phyloP scores from a whole-genome alignment of 1,140 invertebrate genomes.

The Plectrocnemia conspersa region DNA sequence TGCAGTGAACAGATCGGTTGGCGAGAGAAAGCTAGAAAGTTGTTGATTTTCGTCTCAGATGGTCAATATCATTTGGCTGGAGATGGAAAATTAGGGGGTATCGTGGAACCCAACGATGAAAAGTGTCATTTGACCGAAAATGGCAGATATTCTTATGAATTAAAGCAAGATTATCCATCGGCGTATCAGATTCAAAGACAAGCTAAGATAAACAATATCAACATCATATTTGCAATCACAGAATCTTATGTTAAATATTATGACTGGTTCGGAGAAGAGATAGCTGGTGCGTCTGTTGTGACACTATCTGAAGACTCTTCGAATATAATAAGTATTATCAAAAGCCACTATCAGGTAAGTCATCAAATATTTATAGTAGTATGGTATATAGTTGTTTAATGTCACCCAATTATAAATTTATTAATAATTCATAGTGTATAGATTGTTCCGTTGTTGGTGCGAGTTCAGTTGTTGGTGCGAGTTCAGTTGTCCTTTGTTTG shows the following conservation, averaged over 20 bases:
- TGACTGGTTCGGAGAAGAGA: conserved; percentile 55
- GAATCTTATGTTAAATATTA: conserved; percentile 61
- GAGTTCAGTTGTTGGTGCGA: too few species aligned
- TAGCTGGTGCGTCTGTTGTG: conserved; percentile 63
- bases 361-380: not conserved
- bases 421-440: too few species aligned
- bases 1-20: conserved; percentile 62
- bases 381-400: not conserved
- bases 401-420: too few species aligned
- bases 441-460: too few species aligned
- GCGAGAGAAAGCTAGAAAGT: conserved; percentile 56
- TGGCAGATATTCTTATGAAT: conserved; percentile 64
- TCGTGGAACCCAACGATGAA: conserved; percentile 81
- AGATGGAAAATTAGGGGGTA: conserved; percentile 71
- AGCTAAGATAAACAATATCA: conserved; percentile 72
- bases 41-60: conserved; percentile 61
- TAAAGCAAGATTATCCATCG: conserved; percentile 63
- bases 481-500: too few species aligned
- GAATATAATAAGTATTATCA: conserved; percentile 71
- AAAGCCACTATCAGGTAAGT: conserved; percentile 65
- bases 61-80: conserved; percentile 60
- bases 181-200: conserved; percentile 58
- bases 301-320: conserved; percentile 62
- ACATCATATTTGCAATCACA: conserved; percentile 82
- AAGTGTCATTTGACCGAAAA: conserved; percentile 65